Conservation (phyloP, 2,113 vertebrate species). For the Chionis minor region DNA sequence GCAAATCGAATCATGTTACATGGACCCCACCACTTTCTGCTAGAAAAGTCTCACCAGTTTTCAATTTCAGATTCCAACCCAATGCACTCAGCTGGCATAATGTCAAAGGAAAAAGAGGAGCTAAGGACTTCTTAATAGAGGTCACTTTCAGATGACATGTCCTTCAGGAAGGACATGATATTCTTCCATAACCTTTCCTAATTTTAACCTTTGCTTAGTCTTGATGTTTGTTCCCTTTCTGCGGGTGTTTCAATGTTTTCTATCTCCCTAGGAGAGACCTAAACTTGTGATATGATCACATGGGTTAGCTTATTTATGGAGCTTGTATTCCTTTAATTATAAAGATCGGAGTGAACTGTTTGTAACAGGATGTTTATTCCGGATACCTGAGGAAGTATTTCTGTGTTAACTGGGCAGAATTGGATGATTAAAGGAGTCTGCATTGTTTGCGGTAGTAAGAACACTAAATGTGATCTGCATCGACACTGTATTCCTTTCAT, state of each 20-base stretch:
- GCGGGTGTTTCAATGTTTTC: neutral
- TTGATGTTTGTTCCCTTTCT: neutral
- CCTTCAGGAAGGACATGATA: neutral
- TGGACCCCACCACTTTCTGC: neutral
- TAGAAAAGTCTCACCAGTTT: slow-evolving; percentile 7
- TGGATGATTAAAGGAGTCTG: neutral
- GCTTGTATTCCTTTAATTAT: neutral
- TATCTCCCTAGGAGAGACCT: neutral
- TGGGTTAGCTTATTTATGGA: neutral
- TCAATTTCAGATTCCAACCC: slow-evolving; percentile 4
- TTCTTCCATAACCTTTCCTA: neutral
- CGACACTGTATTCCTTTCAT: neutral
- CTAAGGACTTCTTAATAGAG: neutral
- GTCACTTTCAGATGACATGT: neutral
- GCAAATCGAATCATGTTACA: neutral
- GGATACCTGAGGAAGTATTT: neutral
- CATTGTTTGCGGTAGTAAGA: neutral
- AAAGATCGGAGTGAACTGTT: neutral
- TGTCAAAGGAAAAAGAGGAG: neutral
- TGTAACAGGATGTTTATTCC: neutral
- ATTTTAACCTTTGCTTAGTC: neutral
- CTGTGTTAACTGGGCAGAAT: neutral
- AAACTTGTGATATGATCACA: neutral
- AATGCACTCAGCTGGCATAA: neutral
- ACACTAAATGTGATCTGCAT: neutral